Conservation (phyloP, 1,140 invertebrate species). For the Drosophila obscura region DNA sequence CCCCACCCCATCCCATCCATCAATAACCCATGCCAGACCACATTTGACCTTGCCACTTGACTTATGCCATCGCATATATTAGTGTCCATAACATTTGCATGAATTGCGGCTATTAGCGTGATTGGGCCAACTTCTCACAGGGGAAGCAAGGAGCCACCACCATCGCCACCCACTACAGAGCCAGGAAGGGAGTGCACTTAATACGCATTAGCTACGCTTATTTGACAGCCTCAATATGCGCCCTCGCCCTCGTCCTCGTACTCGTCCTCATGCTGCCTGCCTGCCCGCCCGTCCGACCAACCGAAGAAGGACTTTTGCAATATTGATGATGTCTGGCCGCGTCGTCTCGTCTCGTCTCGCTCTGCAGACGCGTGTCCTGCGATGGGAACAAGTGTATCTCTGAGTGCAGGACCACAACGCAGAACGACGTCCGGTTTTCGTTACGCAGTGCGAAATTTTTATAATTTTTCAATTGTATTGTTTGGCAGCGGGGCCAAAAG, state of each 20-base stretch:
- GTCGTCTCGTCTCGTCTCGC: background rate
- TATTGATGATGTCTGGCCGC: slow-evolving; percentile 71
- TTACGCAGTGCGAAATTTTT: slow-evolving; percentile 78
- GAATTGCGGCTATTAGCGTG: slow-evolving; percentile 64
- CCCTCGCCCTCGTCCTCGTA: background rate
- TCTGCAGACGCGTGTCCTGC: slow-evolving; percentile 50
- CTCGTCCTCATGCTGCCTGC: too few species aligned
- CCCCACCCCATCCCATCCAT: slow-evolving; percentile 9
- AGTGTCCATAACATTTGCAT: slow-evolving; percentile 69
- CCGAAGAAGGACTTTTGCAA: slow-evolving; percentile 46
- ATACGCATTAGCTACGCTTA: slow-evolving; percentile 80
- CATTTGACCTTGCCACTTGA: slow-evolving; percentile 64
- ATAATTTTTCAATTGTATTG: slow-evolving; percentile 82
- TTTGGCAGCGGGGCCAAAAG: slow-evolving; percentile 36
- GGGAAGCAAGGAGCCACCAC: background rate
- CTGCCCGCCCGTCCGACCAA: too few species aligned
- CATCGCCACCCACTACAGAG: slow-evolving; percentile 8
- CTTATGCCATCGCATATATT: slow-evolving; percentile 60
- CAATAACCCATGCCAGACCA: slow-evolving; percentile 5
- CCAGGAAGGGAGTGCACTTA: slow-evolving; percentile 65
- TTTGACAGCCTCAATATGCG: slow-evolving; percentile 67
- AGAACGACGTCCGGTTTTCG: slow-evolving; percentile 61
- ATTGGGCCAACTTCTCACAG: slow-evolving; percentile 45
- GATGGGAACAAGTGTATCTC: slow-evolving; percentile 72
- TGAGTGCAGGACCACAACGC: slow-evolving; percentile 23